Percentiles rank a stretch among this genome's conserved stretches.
Conservation (phyloP, 1,140 invertebrate genomes). For the Pachypeltis micranthus region DNA sequence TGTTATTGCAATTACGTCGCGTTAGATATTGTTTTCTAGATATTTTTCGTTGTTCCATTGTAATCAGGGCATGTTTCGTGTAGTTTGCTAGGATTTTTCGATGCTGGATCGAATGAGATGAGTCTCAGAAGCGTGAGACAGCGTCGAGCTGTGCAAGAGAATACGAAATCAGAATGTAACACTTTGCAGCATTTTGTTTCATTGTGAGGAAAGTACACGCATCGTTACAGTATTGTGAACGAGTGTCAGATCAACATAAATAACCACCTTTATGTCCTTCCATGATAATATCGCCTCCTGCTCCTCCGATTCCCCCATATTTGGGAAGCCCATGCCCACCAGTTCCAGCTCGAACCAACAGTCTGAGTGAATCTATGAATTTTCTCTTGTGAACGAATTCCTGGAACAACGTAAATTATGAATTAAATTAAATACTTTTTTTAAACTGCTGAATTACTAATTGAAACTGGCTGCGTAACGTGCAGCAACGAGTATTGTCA, state of each 20-base stretch:
- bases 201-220: not conserved
- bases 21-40: no score
- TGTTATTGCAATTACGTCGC: no score
- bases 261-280: conserved; percentile 46
- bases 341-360: conserved; percentile 25
- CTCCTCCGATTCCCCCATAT: conserved; percentile 73
- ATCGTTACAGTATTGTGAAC: conserved; percentile 1
- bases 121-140: no score
- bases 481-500: no score
- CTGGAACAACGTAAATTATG: not conserved
- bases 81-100: no score
- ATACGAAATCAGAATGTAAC: no score
- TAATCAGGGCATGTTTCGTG: no score
- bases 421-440: not conserved
- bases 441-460: no score
- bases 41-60: no score
- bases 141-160: no score
- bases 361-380: conserved; percentile 27
- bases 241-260: not conserved
- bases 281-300: conserved; percentile 69
- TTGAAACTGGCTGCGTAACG: no score
- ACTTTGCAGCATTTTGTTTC: not conserved
- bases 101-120: no score
- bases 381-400: conserved; percentile 7
- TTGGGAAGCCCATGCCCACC: conserved; percentile 64